phyloP scores from a whole-genome alignment of 2,797 vertebrate genomes.

The Chelidonichthys spinosus region DNA sequence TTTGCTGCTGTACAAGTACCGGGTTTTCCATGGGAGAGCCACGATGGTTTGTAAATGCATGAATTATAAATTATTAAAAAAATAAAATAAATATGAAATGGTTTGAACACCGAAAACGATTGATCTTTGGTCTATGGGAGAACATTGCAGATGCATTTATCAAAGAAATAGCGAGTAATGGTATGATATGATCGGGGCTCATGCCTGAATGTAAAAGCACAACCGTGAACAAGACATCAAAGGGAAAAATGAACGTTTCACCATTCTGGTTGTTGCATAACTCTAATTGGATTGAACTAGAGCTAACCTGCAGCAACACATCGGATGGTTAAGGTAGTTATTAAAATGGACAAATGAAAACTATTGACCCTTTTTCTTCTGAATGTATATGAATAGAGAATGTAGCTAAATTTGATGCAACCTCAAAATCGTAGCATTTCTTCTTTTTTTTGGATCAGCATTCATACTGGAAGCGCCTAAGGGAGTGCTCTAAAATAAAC shows the following conservation, averaged over 20 bases:
- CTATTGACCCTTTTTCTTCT: constrained; percentile 4
- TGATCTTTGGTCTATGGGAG: constrained; percentile 27
- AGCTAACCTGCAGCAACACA: constrained; percentile 37
- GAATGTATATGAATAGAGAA: not conserved
- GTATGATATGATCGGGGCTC: constrained; percentile 17
- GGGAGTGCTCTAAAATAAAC: constrained; percentile 41
- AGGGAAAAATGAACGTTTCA: constrained; percentile 31
- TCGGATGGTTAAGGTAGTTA: constrained; percentile 8
- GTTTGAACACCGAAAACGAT: constrained; percentile 19
- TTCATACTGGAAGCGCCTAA: constrained; percentile 7
- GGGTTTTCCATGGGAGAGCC: not conserved
- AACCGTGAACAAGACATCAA: constrained; percentile 51
- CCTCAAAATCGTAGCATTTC: not conserved
- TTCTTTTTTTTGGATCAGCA: not conserved
- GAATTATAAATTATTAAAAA: constrained; percentile 19
- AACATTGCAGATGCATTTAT: constrained; percentile 30
- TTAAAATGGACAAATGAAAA: constrained; percentile 37
- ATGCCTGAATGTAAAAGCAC: constrained; percentile 29
- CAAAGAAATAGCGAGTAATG: constrained; percentile 12
- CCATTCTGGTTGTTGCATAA: constrained; percentile 25
- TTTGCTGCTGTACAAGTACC: constrained; percentile 29
- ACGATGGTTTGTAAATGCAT: constrained; percentile 13
- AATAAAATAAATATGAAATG: not conserved
- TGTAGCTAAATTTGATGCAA: not conserved
- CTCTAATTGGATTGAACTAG: constrained; percentile 48